phyloP scores from a whole-genome alignment of 2,113 vertebrate species.

The Ammodytes dubius region DNA sequence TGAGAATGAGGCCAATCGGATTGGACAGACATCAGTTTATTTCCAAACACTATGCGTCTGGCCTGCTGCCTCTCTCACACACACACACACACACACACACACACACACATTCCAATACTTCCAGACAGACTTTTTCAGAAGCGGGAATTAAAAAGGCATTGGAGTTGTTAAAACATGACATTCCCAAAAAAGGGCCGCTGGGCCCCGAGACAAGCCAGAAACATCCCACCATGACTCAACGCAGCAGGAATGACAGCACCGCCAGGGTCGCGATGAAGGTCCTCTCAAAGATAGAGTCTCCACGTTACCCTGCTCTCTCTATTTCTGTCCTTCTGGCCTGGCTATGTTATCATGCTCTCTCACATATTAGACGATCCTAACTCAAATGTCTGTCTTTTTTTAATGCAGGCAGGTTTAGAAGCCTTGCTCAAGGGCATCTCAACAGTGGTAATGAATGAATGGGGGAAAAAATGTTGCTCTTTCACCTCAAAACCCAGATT shows the following conservation, averaged over 20 bases:
- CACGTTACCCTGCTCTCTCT: constrained; percentile 17
- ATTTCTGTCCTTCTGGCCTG: constrained; percentile 41
- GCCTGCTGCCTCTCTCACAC: constrained; percentile 88
- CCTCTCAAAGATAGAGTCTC: constrained; percentile 63
- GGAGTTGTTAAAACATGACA: constrained; percentile 96
- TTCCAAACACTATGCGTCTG: constrained; percentile 86
- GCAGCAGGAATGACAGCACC: constrained; percentile 95
- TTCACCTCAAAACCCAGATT: not conserved
- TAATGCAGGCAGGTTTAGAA: constrained; percentile 3
- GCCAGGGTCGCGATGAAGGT: constrained; percentile 86
- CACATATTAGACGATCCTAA: constrained; percentile 22
- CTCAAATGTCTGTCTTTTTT: constrained; percentile 15
- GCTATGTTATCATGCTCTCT: constrained; percentile 21
- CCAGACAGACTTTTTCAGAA: constrained; percentile 91
- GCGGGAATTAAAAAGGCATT: constrained; percentile 88
- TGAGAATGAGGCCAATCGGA: constrained; percentile 80
- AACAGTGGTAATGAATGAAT: not conserved
- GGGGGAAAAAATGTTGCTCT: not conserved
- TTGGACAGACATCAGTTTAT: constrained; percentile 75
- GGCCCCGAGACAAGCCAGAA: constrained; percentile 92
- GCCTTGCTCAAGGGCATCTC: constrained; percentile 21
- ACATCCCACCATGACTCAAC: constrained; percentile 95
- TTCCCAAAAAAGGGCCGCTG: constrained; percentile 98
- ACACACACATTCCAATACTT: constrained; percentile 91
- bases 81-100: constrained; percentile 91